Percentiles rank a stretch among this genome's conserved stretches.
Conservation (phyloP, 2,113 vertebrate species). For the Aegotheles bennettii region DNA sequence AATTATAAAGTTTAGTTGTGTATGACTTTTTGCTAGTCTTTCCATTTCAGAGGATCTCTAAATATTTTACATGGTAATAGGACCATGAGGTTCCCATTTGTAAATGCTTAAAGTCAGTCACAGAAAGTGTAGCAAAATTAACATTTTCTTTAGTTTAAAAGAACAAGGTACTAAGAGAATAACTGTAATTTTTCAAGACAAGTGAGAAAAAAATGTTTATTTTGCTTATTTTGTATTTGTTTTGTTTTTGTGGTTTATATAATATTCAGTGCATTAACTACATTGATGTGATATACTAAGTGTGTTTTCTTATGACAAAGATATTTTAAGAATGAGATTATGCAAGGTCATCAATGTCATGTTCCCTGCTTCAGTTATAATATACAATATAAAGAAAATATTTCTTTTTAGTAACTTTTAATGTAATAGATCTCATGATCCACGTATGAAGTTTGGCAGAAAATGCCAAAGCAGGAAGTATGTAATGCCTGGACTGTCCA, state of each 20-base stretch:
- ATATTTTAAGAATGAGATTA: background rate
- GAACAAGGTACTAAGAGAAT: background rate
- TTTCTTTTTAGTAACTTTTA: background rate
- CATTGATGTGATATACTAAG: background rate
- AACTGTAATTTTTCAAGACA: background rate
- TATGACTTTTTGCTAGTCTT: background rate
- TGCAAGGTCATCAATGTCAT: background rate
- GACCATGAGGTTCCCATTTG: background rate
- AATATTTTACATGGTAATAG: background rate
- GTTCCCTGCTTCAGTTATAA: background rate
- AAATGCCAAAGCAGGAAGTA: background rate
- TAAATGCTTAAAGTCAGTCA: background rate
- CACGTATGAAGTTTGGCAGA: background rate
- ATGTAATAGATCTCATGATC: background rate
- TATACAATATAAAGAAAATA: background rate
- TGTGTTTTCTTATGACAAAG: background rate
- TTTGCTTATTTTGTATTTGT: background rate
- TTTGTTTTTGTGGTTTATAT: background rate
- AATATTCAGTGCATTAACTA: background rate
- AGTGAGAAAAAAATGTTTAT: background rate
- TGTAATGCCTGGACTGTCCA: background rate
- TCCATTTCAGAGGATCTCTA: background rate
- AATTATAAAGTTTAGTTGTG: background rate
- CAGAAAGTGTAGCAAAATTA: background rate
- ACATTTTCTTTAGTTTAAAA: background rate